Percentiles rank a stretch among this genome's conserved stretches.
Conservation (phyloP, 2,888 invertebrate genomes). For the Oscheius myriophilus region DNA sequence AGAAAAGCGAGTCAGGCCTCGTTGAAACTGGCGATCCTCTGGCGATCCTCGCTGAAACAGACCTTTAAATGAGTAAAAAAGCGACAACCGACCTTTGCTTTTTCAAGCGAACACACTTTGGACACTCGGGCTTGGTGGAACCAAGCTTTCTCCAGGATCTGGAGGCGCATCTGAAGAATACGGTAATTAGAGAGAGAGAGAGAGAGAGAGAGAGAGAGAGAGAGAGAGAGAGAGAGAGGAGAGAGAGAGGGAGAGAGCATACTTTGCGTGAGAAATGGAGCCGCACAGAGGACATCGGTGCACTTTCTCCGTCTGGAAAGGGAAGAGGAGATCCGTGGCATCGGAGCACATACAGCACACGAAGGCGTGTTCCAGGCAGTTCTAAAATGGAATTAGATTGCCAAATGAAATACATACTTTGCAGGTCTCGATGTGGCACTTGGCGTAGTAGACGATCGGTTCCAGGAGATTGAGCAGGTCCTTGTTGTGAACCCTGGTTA, state of each 20-base stretch:
- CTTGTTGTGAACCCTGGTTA: slow-evolving; percentile 59
- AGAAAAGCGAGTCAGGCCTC: slow-evolving; percentile 1
- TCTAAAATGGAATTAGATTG: slow-evolving; percentile 1
- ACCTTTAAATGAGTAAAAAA: neutral
- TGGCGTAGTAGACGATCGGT: slow-evolving; percentile 51
- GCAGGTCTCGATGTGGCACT: slow-evolving; percentile 33
- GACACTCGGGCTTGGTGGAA: slow-evolving; percentile 2
- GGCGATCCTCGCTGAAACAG: slow-evolving; percentile 1
- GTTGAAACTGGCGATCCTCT: slow-evolving; percentile 9
- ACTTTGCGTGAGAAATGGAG: slow-evolving; percentile 45
- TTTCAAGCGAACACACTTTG: slow-evolving; percentile 22
- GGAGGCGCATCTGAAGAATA: slow-evolving; percentile 10
- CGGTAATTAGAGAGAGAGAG: no score
- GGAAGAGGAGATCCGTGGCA: slow-evolving; percentile 36
- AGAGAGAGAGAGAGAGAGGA: neutral
- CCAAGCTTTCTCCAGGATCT: slow-evolving; percentile 8
- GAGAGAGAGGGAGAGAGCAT: neutral
- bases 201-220: neutral
- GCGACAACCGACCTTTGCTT: neutral
- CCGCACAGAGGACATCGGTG: slow-evolving; percentile 58
- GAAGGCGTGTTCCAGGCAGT: slow-evolving; percentile 19
- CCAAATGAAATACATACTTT: slow-evolving; percentile 16
- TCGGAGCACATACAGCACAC: slow-evolving; percentile 35
- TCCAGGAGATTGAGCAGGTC: slow-evolving; percentile 53
- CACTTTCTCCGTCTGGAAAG: slow-evolving; percentile 37